Percentiles rank a stretch among this genome's conserved stretches.
Evolutionary conservation across 2,113 vertebrate genomes (phyloP).

Genomic region (Oreochromis tanganicae): DNA sequence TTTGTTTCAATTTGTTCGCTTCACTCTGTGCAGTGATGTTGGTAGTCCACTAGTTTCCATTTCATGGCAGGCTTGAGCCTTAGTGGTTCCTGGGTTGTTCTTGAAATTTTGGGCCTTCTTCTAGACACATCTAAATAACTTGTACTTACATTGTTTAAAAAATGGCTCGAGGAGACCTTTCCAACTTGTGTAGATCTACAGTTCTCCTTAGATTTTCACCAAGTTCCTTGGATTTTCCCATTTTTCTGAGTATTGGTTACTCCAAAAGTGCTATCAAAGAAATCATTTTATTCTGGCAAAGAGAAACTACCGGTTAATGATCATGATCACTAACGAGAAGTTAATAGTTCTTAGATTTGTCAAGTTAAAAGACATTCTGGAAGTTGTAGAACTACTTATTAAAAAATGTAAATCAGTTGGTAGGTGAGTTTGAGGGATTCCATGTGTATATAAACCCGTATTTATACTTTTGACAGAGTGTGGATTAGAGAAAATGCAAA

Average conservation of each 20-base stretch:
- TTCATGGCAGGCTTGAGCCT: not conserved
- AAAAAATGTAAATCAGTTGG: not conserved
- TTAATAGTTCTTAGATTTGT: not conserved
- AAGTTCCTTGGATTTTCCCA: not conserved
- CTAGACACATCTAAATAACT: not conserved
- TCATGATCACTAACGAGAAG: not conserved
- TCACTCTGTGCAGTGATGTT: not conserved
- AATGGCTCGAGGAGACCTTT: not conserved
- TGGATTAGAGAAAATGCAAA: not conserved
- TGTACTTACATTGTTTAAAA: not conserved
- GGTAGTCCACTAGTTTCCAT: not conserved
- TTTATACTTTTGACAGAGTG: not conserved
- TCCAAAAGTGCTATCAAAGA: not conserved
- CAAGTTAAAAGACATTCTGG: not conserved
- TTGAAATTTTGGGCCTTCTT: rapidly evolving
- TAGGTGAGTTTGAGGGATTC: not conserved
- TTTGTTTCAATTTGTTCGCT: not conserved
- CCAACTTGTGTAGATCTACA: not conserved
- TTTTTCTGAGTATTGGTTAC: not conserved
- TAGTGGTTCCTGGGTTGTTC: rapidly evolving
- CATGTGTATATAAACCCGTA: not conserved
- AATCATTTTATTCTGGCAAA: not conserved
- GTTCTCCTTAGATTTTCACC: not conserved
- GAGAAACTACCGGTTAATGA: not conserved
- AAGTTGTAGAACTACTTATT: not conserved